A percentile compares a stretch with the other conserved stretches of the same genome.
These are phyloP conservation scores for Coecobrya sp. DNA, from an alignment of 2,888 invertebrate species.

Conservation along the genomic window DNA sequence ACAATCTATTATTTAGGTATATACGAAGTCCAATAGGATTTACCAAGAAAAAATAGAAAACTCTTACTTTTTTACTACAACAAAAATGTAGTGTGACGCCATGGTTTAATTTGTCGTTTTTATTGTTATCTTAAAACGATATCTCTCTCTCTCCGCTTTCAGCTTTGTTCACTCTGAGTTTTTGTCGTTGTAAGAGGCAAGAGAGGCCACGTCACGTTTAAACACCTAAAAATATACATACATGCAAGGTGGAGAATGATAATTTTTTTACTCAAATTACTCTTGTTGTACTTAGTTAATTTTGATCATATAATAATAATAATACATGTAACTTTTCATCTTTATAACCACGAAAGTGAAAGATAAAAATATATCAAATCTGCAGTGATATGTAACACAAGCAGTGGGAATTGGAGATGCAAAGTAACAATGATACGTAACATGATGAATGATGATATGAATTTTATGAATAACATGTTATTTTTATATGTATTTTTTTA, in stretches of 20 bases:
- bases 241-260: conserved; percentile 4
- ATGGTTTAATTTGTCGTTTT: conserved; percentile 54
- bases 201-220: not conserved
- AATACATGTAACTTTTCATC: conserved; percentile 8
- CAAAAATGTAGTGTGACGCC: conserved; percentile 26
- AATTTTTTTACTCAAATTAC: no score
- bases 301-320: conserved; percentile 19
- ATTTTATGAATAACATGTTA: no score
- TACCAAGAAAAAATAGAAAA: conserved; percentile 40
- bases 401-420: no score
- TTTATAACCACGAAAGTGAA: conserved; percentile 36
- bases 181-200: conserved; percentile 22
- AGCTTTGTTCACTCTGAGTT: conserved; percentile 39
- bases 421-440: no score
- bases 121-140: conserved; percentile 8
- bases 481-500: no score
- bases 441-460: no score
- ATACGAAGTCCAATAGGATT: not conserved
- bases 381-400: not conserved
- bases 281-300: not conserved
- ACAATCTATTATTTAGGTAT: not conserved
- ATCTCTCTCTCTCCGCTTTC: not conserved
- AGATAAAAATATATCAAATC: conserved; percentile 15
- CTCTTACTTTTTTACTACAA: conserved; percentile 63
- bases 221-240: not conserved